Evolutionary conservation across 1,140 invertebrate species (phyloP).

Genomic region (Bombus breviceps): DNA sequence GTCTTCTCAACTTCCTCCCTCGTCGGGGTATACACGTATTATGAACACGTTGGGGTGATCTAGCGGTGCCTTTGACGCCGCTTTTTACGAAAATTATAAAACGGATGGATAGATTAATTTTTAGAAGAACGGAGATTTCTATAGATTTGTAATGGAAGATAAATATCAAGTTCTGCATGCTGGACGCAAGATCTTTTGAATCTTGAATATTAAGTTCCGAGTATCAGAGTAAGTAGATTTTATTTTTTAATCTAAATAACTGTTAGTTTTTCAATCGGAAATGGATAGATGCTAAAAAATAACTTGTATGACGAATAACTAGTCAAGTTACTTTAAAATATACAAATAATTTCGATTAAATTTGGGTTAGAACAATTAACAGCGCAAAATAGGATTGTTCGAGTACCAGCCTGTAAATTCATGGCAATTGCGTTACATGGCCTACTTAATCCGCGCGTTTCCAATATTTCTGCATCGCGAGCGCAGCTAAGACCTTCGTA

Average conservation of each 20-base stretch:
- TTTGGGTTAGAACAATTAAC: neutral
- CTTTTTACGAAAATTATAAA: neutral
- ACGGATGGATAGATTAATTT: neutral
- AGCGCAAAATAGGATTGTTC: neutral
- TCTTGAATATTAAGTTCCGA: too few species aligned
- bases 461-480: slow-evolving; percentile 1
- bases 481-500: neutral
- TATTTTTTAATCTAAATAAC: too few species aligned
- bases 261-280: too few species aligned
- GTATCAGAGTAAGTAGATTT: too few species aligned
- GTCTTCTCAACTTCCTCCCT: neutral
- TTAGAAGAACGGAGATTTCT: neutral
- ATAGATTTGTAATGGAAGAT: neutral
- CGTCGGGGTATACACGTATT: neutral
- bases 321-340: too few species aligned
- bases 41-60: neutral
- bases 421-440: neutral
- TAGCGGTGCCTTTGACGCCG: neutral
- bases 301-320: neutral
- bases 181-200: too few species aligned
- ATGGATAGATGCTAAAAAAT: neutral
- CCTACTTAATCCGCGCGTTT: slow-evolving; percentile 7
- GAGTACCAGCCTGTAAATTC: neutral
- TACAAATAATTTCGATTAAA: neutral
- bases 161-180: neutral